Evolutionary conservation across 1,140 invertebrate genomes (phyloP).

Genomic region (Propsilocerus akamusi): DNA sequence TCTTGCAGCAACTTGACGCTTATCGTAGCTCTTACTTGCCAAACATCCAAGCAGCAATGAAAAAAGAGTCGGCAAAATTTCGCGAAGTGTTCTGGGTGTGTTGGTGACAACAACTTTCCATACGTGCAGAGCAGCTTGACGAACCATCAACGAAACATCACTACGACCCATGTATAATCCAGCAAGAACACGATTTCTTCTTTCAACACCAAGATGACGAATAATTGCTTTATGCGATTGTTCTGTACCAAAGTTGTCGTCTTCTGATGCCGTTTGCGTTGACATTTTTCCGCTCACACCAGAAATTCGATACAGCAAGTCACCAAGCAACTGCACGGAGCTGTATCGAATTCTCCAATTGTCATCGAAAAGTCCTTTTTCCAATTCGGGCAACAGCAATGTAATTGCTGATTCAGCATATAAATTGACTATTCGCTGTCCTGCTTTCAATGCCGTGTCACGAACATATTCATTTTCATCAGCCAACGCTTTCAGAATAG

Average conservation of each 20-base stretch:
- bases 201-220: constrained; percentile 64
- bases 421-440: constrained; percentile 89
- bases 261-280: constrained; percentile 92
- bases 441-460: constrained; percentile 90
- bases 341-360: constrained; percentile 97
- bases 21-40: constrained; percentile 80
- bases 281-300: constrained; percentile 98
- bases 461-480: constrained; percentile 99
- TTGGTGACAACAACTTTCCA: constrained; percentile 98
- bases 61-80: constrained; percentile 92
- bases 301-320: constrained; percentile 90
- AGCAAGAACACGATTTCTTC: constrained; percentile 82
- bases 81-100: constrained; percentile 86
- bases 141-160: constrained; percentile 90
- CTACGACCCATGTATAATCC: constrained; percentile 95
- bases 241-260: constrained; percentile 98
- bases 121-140: constrained; percentile 92
- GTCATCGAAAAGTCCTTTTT: constrained; percentile 85
- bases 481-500: constrained; percentile 90
- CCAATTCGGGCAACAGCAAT: constrained; percentile 81
- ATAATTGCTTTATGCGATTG: constrained; percentile 87
- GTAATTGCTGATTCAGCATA: constrained; percentile 94
- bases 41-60: constrained; percentile 78
- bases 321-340: constrained; percentile 90
- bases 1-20: constrained; percentile 84